A percentile compares a stretch with the other conserved stretches of the same genome.
Evolutionary conservation across 2,888 invertebrate species (phyloP).

Genomic region (Iphiclides podalirius): DNA sequence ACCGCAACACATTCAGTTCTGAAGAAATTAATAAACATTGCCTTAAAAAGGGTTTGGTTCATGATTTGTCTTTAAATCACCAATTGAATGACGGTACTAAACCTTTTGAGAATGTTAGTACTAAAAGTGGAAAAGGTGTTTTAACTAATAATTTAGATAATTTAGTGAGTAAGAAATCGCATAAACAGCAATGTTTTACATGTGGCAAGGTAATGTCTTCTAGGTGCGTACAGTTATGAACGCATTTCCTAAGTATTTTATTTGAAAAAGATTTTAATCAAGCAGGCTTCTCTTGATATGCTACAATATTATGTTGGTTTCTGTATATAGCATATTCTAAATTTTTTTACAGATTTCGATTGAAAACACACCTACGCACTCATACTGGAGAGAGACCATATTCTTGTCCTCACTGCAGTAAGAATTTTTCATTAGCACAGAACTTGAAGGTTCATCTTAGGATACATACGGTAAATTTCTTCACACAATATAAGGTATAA

Average conservation of each 20-base stretch:
- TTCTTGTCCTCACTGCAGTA: constrained; percentile 60
- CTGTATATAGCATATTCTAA: too few species aligned
- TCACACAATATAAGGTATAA: too few species aligned
- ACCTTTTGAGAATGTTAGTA: constrained; percentile 23
- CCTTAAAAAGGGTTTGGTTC: constrained; percentile 35
- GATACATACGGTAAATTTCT: constrained; percentile 60
- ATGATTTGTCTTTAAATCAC: constrained; percentile 32
- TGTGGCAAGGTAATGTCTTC: constrained; percentile 78
- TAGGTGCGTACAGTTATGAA: constrained; percentile 41
- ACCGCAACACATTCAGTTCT: not conserved
- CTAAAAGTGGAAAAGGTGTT: constrained; percentile 12
- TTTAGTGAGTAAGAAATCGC: constrained; percentile 32
- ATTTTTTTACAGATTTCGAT: constrained; percentile 58
- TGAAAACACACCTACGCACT: constrained; percentile 66
- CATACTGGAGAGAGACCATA: constrained; percentile 63
- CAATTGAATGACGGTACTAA: constrained; percentile 23
- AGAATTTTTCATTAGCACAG: constrained; percentile 62
- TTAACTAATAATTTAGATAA: constrained; percentile 12
- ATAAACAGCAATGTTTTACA: constrained; percentile 64
- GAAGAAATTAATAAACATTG: constrained; percentile 24
- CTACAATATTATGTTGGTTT: too few species aligned
- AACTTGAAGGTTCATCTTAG: constrained; percentile 69
- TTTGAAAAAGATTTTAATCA: too few species aligned
- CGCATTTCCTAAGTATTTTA: not conserved
- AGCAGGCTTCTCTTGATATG: too few species aligned